A percentile compares a stretch with the other conserved stretches of the same genome.
phyloP scores from a whole-genome alignment of 2,888 invertebrate genomes.

The Muscina levida region DNA sequence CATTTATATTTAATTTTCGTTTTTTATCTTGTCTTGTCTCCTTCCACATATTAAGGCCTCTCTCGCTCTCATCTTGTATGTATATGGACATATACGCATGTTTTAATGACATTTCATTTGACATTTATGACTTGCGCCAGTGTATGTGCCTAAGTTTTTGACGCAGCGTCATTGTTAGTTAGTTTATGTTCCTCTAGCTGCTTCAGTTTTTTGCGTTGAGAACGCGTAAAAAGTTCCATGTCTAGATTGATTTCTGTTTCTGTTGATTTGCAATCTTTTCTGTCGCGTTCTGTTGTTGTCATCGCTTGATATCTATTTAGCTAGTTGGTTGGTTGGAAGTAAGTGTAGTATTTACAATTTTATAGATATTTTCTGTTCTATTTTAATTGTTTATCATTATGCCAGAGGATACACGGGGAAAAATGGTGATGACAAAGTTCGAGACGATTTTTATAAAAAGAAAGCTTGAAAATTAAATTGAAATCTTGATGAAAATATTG shows the following conservation, averaged over 20 bases:
- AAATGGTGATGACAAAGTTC: no score
- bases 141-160: slow-evolving; percentile 7
- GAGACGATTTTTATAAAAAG: no score
- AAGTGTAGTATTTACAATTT: slow-evolving; percentile 50
- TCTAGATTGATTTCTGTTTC: slow-evolving; percentile 54
- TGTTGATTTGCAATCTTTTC: background rate
- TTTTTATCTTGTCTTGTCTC: slow-evolving; percentile 31
- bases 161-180: slow-evolving; percentile 1
- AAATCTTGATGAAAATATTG: no score
- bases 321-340: no score
- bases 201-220: slow-evolving; percentile 23
- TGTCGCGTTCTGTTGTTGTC: slow-evolving; percentile 22
- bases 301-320: slow-evolving; percentile 35
- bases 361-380: slow-evolving; percentile 60
- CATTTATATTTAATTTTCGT: no score
- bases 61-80: slow-evolving; percentile 44
- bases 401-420: slow-evolving; percentile 38
- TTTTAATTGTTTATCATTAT: slow-evolving; percentile 56
- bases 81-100: slow-evolving; percentile 66
- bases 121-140: slow-evolving; percentile 65
- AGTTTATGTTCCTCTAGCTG: slow-evolving; percentile 46
- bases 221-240: slow-evolving; percentile 31
- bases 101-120: slow-evolving; percentile 66
- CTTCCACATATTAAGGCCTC: slow-evolving; percentile 26
- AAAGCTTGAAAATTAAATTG: no score